Conservation (phyloP, 2,797 vertebrate species). For the Numenius phaeopus region DNA sequence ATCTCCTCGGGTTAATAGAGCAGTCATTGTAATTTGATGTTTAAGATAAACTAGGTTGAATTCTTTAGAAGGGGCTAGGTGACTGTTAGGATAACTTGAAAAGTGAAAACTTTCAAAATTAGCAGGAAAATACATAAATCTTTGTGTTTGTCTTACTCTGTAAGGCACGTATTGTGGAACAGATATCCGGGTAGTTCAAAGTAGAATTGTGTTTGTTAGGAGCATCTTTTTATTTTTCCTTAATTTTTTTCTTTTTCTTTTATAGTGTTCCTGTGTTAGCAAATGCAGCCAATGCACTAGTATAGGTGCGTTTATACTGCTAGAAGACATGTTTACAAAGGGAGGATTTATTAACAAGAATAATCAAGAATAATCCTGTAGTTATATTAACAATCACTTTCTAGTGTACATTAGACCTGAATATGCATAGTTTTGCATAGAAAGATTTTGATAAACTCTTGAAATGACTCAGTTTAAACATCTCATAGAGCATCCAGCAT, state of each 20-base stretch:
- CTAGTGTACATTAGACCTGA: background rate
- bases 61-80: background rate
- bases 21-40: background rate
- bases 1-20: background rate
- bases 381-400: background rate
- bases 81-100: background rate
- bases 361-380: background rate
- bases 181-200: background rate
- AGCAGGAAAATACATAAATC: background rate
- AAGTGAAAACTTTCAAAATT: background rate
- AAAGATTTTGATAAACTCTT: background rate
- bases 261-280: background rate
- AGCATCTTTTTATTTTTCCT: background rate
- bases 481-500: background rate
- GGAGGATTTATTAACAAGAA: background rate
- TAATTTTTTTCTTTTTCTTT: background rate
- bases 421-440: background rate
- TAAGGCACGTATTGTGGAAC: accelerated
- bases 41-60: background rate
- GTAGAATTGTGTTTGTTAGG: background rate
- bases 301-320: background rate
- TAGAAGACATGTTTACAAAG: background rate
- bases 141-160: background rate
- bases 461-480: background rate
- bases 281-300: background rate